Conservation (phyloP, 2,888 invertebrate species). For the Mystacides longicornis region DNA sequence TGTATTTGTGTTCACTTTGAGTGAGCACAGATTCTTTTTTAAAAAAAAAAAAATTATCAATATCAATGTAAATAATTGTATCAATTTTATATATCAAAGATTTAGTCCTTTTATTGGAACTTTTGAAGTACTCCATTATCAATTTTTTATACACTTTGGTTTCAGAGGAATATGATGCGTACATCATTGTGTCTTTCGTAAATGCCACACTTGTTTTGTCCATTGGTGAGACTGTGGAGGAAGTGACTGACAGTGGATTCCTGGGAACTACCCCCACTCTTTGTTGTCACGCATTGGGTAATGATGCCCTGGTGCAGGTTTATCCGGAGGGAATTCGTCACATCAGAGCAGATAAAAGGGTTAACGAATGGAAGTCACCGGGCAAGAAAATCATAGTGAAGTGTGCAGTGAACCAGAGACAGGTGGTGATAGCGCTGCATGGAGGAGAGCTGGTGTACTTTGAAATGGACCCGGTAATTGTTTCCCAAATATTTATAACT, state of each 20-base stretch:
- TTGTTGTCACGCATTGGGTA: slow-evolving; percentile 95
- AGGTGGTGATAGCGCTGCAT: slow-evolving; percentile 95
- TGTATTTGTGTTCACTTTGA: too few species aligned
- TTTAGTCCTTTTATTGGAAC: not conserved
- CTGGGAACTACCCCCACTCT: slow-evolving; percentile 97
- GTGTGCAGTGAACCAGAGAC: slow-evolving; percentile 97
- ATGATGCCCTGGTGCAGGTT: slow-evolving; percentile 96
- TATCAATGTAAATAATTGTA: too few species aligned
- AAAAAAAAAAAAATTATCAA: too few species aligned
- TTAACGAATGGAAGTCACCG: slow-evolving; percentile 99
- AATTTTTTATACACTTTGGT: slow-evolving; percentile 45
- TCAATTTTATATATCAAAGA: not conserved
- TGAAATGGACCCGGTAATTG: slow-evolving; percentile 77
- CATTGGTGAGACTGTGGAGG: slow-evolving; percentile 99
- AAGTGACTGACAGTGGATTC: slow-evolving; percentile 99
- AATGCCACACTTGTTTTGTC: slow-evolving; percentile 95
- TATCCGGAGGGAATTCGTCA: slow-evolving; percentile 99
- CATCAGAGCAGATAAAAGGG: slow-evolving; percentile 94
- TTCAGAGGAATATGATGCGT: slow-evolving; percentile 97
- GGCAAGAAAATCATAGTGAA: slow-evolving; percentile 95
- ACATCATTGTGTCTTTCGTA: slow-evolving; percentile 99
- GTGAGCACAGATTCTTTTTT: too few species aligned
- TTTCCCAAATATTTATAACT: not conserved
- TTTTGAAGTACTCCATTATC: slow-evolving; percentile 1
- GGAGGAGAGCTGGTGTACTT: slow-evolving; percentile 98